Evolutionary conservation across 2,888 invertebrate genomes (phyloP), one percentile per base, ranked within the genome.

Genomic region (Epinotia brunnichana): DNA sequence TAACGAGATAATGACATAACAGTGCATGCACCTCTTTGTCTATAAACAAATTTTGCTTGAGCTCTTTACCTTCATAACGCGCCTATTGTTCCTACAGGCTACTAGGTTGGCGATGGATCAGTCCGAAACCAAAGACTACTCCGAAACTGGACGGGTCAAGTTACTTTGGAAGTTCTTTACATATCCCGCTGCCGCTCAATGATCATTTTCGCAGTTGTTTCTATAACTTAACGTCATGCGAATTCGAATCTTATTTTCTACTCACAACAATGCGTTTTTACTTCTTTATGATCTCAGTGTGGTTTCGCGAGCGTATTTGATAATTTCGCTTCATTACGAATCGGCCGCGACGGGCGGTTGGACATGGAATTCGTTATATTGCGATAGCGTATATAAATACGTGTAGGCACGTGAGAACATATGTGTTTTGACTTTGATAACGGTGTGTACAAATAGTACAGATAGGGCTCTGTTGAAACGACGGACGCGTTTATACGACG

Each of bases 401-500:
- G 64, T 53, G 63, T 59, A 68, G 2, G 41, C 73, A 73, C 57
- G 73, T 69, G 73, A 73, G 73, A 67, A 66, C 39, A 21, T 39
- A 68, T 63, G 68, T 74, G 59, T 70, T 59, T 73, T 74, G 72
- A 53, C 41, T 56, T 56, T 76, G 79, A 79, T 79, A 79, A 74
- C 70, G 63, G 69, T 75, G 76, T 76, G 78, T 77, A 78, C 78
- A 79, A 78, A 80, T 63, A 73, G 68, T 72, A 66, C 41, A 73
- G 73, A 73, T 73, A 73, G 21, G 62, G 73, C 44, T 17, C 24
- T 67, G 71, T 60, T 66, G 35, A 48, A 56, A 67, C 64, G 64
- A 60, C 61, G 56, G 60, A 61, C 67, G 61, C 67, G 48, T 62
- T 51, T 67, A 17, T 35, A 51, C 62, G 48, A 39, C 67, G 71